These are phyloP conservation scores for Halcyon chelicuti DNA, from an alignment of 2,797 vertebrate species.

Conservation along the genomic window DNA sequence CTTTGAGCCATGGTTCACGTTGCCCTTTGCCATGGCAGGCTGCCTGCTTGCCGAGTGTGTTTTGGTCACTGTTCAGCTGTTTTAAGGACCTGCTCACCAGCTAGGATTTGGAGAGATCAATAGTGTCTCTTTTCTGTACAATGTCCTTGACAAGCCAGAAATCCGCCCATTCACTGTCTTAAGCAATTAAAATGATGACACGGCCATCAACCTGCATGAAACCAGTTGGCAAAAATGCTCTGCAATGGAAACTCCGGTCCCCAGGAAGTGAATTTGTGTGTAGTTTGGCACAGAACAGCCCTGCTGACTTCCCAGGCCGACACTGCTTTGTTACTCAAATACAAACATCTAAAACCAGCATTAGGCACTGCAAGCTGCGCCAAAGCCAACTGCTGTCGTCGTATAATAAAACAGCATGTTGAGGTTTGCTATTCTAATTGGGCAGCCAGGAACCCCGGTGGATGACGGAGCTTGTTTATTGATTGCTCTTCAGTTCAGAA, in stretches of 20 bases:
- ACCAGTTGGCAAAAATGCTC: neutral
- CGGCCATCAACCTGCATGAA: neutral
- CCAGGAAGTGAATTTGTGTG: neutral
- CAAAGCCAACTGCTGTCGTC: conserved; percentile 64
- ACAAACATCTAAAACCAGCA: conserved; percentile 60
- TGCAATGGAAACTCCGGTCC: neutral
- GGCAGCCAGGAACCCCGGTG: conserved; percentile 59
- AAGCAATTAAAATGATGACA: conserved; percentile 10
- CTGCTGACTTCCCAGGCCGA: conserved; percentile 29
- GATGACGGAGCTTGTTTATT: conserved; percentile 64
- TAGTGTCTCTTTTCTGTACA: neutral
- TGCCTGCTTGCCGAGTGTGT: neutral
- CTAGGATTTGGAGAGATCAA: conserved; percentile 27
- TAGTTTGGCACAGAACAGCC: conserved; percentile 51
- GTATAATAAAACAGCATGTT: conserved; percentile 63
- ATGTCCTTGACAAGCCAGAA: conserved; percentile 37
- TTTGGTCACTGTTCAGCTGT: neutral
- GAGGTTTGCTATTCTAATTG: conserved; percentile 59
- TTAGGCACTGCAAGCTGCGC: conserved; percentile 13
- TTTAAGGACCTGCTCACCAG: neutral
- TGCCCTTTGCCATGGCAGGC: neutral
- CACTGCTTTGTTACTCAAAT: conserved; percentile 67
- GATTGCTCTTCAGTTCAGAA: conserved; percentile 70
- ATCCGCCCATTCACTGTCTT: neutral
- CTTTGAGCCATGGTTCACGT: neutral